Evolutionary conservation across 2,888 invertebrate genomes (phyloP), one percentile per base, ranked within the genome.

Genomic region (Nomada fabriciana): DNA sequence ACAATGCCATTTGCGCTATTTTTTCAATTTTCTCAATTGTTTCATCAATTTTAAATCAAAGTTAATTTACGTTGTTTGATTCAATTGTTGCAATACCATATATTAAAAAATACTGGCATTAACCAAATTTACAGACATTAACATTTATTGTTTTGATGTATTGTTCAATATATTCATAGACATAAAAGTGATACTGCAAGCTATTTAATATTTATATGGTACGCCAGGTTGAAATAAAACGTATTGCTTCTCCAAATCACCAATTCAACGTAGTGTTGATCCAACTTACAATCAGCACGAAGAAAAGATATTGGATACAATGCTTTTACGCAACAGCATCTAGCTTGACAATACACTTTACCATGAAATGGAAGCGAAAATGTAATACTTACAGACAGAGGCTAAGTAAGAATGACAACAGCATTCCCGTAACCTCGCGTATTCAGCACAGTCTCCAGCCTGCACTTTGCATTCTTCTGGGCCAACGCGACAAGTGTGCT

Each of bases 401-500:
- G 95, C 95, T 71, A 96, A 94, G 86, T 94, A 94, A 88, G 94
- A 94, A 90, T 95, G 94, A 93, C 96, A 96, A 93, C 96, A 96
- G 93, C 96, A 96, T 91, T 95, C 95, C 59, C 96, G 94, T 64
- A 96, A 93, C 77, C 96, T 94, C 77, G 94, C 94, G 93, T 96
- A 96, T 90, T 95, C 95, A 59, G 95, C 95, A 93, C 96, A 96
- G 94, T 96, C 95, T 70, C 93, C 94, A 2, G 95, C 95, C 36
- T 95, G 93, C 53, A 96, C 95, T 86, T 94, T 94, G 93, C 96
- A 96, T 88, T 95, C 94, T 89, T 94, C 94, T 72, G 95, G 94
- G 59, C 96, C 96, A 89, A 96, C 91, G 93, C 95, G 96, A 94
- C 96, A 96, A 1, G 95, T 95, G 94, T 96, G 96, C 84, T 96